Percentiles rank a stretch among this genome's conserved stretches.
These are phyloP conservation scores for Euleptes europaea DNA, from an alignment of 2,113 vertebrate genomes.

Conservation along the genomic window DNA sequence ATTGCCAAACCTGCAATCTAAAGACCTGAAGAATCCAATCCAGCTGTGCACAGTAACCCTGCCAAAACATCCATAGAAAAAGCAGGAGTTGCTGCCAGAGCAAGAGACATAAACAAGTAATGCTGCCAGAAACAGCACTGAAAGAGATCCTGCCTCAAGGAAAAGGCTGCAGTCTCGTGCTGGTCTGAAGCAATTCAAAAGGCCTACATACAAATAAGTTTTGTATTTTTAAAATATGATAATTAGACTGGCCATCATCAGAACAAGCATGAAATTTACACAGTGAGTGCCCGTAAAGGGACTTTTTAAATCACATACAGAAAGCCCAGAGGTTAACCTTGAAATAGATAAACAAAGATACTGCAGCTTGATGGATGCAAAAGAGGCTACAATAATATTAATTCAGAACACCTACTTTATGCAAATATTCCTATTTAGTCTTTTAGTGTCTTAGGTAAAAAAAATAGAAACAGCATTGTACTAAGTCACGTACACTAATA, in stretches of 20 bases:
- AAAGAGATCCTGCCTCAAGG: slow-evolving; percentile 44
- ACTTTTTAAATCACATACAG: slow-evolving; percentile 5
- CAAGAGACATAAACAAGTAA: slow-evolving; percentile 66
- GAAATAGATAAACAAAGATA: slow-evolving; percentile 32
- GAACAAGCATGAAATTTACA: not conserved
- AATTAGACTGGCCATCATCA: slow-evolving; percentile 25
- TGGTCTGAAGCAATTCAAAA: slow-evolving; percentile 47
- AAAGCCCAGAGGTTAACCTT: slow-evolving; percentile 39
- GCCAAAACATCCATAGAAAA: slow-evolving; percentile 63
- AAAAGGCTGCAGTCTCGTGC: slow-evolving; percentile 49
- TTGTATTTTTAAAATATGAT: not conserved
- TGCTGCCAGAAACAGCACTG: slow-evolving; percentile 66
- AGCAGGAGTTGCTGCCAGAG: slow-evolving; percentile 55
- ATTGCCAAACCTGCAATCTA: slow-evolving; percentile 45
- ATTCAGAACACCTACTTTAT: not conserved
- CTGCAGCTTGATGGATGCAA: slow-evolving; percentile 62
- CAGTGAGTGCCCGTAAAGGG: not conserved
- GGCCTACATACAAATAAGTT: not conserved
- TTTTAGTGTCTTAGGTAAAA: not conserved
- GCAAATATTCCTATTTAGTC: not conserved
- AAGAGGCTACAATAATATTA: slow-evolving; percentile 61
- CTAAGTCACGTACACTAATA: not conserved
- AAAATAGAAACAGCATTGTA: not conserved
- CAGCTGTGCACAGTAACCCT: slow-evolving; percentile 60
- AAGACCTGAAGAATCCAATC: slow-evolving; percentile 68